Conservation (phyloP, 2,888 invertebrate species). For the Drosophila affinis region DNA sequence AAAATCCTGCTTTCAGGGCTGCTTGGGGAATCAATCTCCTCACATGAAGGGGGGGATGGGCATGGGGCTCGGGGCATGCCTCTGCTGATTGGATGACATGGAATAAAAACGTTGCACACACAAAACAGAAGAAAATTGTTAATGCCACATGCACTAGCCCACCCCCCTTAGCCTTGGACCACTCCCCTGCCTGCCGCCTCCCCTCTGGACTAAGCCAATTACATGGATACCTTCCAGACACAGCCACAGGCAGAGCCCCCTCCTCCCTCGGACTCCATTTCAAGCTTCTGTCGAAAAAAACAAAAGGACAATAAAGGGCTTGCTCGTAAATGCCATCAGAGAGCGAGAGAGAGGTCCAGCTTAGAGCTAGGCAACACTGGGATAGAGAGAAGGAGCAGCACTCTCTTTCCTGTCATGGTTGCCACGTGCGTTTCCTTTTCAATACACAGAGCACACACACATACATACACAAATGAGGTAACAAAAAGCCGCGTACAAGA, state of each 20-base stretch:
- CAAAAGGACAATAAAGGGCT: slow-evolving; percentile 74
- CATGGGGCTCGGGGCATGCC: slow-evolving; percentile 19
- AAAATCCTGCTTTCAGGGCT: slow-evolving; percentile 42
- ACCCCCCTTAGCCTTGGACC: too few relatives aligned
- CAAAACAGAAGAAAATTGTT: slow-evolving; percentile 49
- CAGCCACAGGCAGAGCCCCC: neutral
- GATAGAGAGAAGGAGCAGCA: slow-evolving; percentile 9
- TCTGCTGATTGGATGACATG: slow-evolving; percentile 68
- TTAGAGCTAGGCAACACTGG: slow-evolving; percentile 61
- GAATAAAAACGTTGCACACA: slow-evolving; percentile 59
- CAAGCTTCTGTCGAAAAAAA: slow-evolving; percentile 29
- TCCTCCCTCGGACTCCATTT: too few relatives aligned
- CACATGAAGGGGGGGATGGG: slow-evolving; percentile 44
- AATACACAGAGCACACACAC: slow-evolving; percentile 51
- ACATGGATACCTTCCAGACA: slow-evolving; percentile 38
- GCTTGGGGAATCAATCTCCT: slow-evolving; percentile 63
- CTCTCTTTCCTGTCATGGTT: neutral
- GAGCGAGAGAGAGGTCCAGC: slow-evolving; percentile 31
- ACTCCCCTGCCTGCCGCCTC: neutral
- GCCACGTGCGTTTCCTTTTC: slow-evolving; percentile 56
- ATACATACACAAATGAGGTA: slow-evolving; percentile 21
- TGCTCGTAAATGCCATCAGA: slow-evolving; percentile 61
- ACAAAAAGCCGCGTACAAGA: slow-evolving; percentile 21
- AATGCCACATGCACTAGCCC: slow-evolving; percentile 43
- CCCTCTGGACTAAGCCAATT: slow-evolving; percentile 62